Evolutionary conservation across 2,888 invertebrate species (phyloP).

Genomic region (Chrysina gloriosa): DNA sequence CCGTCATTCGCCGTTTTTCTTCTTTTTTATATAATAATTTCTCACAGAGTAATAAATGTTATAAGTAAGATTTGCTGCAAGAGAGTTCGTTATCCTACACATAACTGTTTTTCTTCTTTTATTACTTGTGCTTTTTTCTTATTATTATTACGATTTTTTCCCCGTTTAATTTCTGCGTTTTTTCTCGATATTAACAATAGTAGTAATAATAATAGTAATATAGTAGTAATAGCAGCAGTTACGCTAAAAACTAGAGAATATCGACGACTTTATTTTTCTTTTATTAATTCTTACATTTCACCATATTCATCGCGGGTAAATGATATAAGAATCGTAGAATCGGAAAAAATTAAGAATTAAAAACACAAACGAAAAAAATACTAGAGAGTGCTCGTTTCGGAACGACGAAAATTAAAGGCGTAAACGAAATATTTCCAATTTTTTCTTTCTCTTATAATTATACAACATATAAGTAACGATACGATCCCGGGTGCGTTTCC

Average conservation of each 20-base stretch:
- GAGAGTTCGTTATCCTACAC: constrained; percentile 12
- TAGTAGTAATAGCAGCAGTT: constrained; percentile 17
- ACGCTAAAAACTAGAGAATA: constrained; percentile 39
- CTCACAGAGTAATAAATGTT: neutral
- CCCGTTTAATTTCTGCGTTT: neutral
- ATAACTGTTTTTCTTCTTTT: neutral
- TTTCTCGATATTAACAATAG: neutral
- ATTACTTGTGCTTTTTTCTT: neutral
- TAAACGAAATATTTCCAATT: too few species aligned
- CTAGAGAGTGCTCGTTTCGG: too few species aligned
- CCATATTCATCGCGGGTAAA: neutral
- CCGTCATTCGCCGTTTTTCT: neutral
- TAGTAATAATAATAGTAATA: neutral
- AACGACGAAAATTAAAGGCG: too few species aligned
- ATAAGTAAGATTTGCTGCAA: constrained; percentile 40
- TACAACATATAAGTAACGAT: too few species aligned
- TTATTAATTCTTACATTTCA: neutral
- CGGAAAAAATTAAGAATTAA: neutral
- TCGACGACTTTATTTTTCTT: constrained; percentile 20
- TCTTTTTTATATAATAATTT: neutral
- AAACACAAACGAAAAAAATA: too few species aligned
- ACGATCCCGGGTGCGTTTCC: too few species aligned
- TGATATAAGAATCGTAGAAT: neutral
- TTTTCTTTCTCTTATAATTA: too few species aligned
- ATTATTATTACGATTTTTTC: neutral